Percentiles rank a stretch among this genome's conserved stretches.
These are phyloP conservation scores for Premnoplex brunnescens DNA, from an alignment of 2,797 vertebrate genomes.

Conservation along the genomic window DNA sequence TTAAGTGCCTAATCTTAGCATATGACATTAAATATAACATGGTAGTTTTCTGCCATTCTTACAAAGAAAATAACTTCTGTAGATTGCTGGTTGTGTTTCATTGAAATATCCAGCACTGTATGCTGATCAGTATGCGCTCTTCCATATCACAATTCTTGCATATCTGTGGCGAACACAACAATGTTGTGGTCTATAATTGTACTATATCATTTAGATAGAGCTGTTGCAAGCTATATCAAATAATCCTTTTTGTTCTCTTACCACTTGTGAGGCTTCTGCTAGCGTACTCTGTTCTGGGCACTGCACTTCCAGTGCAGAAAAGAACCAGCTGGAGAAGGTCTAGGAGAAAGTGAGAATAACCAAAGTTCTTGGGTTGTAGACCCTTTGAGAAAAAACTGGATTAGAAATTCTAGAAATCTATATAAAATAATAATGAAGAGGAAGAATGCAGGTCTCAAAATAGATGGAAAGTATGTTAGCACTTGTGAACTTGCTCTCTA, in stretches of 20 bases:
- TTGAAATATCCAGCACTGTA: not conserved
- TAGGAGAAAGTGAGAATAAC: not conserved
- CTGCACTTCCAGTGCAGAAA: not conserved
- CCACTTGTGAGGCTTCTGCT: not conserved
- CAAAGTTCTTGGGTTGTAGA: not conserved
- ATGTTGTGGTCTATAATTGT: not conserved
- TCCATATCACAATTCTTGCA: not conserved
- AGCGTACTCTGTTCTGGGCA: not conserved
- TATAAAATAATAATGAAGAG: not conserved
- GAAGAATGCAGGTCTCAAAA: not conserved
- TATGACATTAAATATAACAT: not conserved
- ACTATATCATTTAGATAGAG: not conserved
- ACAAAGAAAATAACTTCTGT: not conserved
- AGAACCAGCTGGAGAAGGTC: not conserved
- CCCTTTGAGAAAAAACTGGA: not conserved
- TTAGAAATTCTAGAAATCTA: not conserved
- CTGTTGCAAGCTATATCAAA: not conserved
- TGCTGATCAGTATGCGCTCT: accelerated
- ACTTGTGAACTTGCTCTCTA: not conserved
- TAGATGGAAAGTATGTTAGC: not conserved
- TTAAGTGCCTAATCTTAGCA: not conserved
- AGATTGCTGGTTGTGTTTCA: not conserved
- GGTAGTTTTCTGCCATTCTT: not conserved
- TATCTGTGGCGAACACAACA: not conserved
- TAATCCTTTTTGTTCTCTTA: not conserved